These are phyloP conservation scores for Dipodomys ordii DNA, from an alignment of 2,113 vertebrate species.

Conservation along the genomic window DNA sequence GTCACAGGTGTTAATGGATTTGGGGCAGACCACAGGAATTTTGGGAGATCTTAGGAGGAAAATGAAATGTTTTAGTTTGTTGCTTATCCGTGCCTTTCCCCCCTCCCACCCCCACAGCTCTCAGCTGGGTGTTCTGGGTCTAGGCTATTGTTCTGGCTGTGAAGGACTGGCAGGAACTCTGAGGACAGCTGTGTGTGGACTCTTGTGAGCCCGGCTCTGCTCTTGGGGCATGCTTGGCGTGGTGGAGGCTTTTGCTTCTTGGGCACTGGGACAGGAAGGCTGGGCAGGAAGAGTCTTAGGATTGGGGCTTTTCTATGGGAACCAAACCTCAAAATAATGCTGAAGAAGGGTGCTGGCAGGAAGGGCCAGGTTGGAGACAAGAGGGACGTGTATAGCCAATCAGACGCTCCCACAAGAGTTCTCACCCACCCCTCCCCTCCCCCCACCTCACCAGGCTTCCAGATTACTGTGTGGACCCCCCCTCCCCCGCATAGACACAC, in stretches of 20 bases:
- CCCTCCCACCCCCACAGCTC: not conserved
- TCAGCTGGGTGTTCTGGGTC: not conserved
- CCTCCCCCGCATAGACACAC: not conserved
- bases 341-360: not conserved
- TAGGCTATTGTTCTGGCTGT: not conserved
- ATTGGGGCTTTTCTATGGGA: conserved; percentile 16
- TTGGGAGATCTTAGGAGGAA: not conserved
- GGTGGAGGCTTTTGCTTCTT: conserved; percentile 58
- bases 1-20: not conserved
- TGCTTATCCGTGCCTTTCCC: not conserved
- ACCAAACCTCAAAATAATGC: not conserved
- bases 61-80: not conserved
- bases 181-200: not conserved
- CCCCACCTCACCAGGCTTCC: not conserved
- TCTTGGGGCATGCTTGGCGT: not conserved
- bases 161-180: not conserved
- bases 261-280: conserved; percentile 40
- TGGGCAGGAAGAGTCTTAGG: conserved; percentile 27
- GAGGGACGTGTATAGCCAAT: not conserved
- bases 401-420: not conserved
- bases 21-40: not conserved
- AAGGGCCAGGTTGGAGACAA: rapidly evolving
- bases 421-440: too few species aligned
- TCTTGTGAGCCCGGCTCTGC: not conserved
- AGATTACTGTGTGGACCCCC: rapidly evolving